phyloP scores from a whole-genome alignment of 2,888 invertebrate genomes.

The Clivina fossor region DNA sequence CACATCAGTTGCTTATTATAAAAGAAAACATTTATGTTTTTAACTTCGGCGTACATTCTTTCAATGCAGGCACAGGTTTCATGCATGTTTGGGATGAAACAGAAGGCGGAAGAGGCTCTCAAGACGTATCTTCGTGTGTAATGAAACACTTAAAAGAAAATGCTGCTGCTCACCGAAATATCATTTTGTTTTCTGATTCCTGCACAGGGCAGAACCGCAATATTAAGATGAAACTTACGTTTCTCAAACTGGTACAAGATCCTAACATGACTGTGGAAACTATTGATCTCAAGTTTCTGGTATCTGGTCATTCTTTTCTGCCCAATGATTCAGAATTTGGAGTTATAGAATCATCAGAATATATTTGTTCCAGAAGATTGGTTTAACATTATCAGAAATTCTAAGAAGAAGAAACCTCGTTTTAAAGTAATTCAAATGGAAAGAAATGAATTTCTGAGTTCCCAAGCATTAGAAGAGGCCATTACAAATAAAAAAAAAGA shows the following conservation, averaged over 20 bases:
- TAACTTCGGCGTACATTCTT: constrained; percentile 42
- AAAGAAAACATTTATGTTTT: constrained; percentile 44
- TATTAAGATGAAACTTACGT: constrained; percentile 38
- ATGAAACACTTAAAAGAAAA: constrained; percentile 36
- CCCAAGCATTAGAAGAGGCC: constrained; percentile 26
- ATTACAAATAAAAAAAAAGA: constrained; percentile 37
- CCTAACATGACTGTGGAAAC: constrained; percentile 6
- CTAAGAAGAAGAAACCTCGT: constrained; percentile 19
- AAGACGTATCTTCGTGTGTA: constrained; percentile 44
- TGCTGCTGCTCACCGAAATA: constrained; percentile 38
- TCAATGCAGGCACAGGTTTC: constrained; percentile 41
- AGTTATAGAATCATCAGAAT: constrained; percentile 14
- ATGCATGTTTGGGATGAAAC: constrained; percentile 44
- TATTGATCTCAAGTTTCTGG: constrained; percentile 16
- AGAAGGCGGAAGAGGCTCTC: constrained; percentile 43
- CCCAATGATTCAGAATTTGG: constrained; percentile 23
- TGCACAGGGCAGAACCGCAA: constrained; percentile 46
- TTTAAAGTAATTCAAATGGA: constrained; percentile 35
- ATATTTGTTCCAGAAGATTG: constrained; percentile 28
- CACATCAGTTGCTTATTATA: constrained; percentile 35
- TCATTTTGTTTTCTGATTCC: constrained; percentile 44
- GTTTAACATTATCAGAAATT: constrained; percentile 17
- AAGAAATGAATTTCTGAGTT: constrained; percentile 30
- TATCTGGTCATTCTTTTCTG: constrained; percentile 10
- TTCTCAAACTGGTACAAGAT: constrained; percentile 20